Conservation (phyloP, 2,888 invertebrate species). For the Leucoptera coffeella region DNA sequence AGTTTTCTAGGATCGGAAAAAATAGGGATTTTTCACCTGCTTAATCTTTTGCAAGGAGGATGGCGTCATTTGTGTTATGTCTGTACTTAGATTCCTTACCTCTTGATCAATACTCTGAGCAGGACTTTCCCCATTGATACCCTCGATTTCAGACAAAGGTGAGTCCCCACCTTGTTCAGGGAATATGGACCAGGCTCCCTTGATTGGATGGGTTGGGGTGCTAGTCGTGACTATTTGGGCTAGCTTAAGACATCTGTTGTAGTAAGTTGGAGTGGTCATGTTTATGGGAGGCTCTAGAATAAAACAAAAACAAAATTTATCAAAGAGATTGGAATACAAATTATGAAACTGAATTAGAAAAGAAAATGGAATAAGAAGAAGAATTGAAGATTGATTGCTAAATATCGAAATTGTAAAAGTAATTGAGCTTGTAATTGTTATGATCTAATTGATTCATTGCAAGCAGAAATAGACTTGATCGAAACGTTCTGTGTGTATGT, state of each 20-base stretch:
- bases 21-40: no score
- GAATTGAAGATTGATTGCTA: slow-evolving; percentile 5
- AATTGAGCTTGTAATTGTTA: no score
- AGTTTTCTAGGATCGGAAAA: no score
- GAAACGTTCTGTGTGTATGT: no score
- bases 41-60: no score
- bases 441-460: no score
- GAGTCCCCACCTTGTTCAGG: slow-evolving; percentile 31
- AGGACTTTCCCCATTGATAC: slow-evolving; percentile 19
- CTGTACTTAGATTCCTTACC: no score
- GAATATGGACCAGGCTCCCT: slow-evolving; percentile 28
- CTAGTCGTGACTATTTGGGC: slow-evolving; percentile 30
- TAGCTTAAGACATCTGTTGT: slow-evolving; percentile 18
- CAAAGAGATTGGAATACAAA: no score
- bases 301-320: no score
- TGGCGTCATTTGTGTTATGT: no score
- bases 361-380: slow-evolving; percentile 2
- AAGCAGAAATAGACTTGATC: no score
- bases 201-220: slow-evolving; percentile 29
- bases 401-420: slow-evolving; percentile 5
- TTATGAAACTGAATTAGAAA: no score
- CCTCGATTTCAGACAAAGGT: slow-evolving; percentile 40
- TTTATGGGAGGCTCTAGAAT: slow-evolving; percentile 17
- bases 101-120: slow-evolving; percentile 23
- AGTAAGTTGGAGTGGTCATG: slow-evolving; percentile 29